phyloP scores from a whole-genome alignment of 2,113 vertebrate species.

The Hucho hucho region DNA sequence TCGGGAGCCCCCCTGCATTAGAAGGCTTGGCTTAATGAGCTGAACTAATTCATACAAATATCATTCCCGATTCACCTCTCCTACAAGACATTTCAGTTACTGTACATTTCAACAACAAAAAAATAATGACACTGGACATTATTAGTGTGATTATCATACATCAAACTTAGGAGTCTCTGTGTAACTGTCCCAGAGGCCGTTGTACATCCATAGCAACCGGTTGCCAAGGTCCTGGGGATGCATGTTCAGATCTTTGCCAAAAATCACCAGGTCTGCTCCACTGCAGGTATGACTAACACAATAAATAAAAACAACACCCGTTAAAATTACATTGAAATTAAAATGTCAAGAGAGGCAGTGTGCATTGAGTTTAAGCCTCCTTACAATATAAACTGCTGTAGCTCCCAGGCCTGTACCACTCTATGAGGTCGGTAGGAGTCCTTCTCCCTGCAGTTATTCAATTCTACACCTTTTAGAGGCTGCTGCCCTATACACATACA shows the following conservation, averaged over 20 bases:
- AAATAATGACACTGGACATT: too few species aligned
- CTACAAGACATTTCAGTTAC: background rate
- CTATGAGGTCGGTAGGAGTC: constrained; percentile 90
- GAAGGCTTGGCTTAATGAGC: too few species aligned
- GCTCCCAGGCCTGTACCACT: constrained; percentile 94
- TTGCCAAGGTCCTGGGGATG: constrained; percentile 88
- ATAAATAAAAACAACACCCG: background rate
- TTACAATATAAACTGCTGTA: constrained; percentile 93
- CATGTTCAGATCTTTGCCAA: constrained; percentile 94
- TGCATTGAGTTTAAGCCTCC: background rate
- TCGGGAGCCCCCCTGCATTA: too few species aligned
- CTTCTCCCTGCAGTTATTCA: constrained; percentile 72
- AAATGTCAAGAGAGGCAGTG: too few species aligned
- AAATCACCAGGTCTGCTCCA: constrained; percentile 82
- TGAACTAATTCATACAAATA: background rate
- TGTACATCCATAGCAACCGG: constrained; percentile 79
- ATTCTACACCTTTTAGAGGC: too few species aligned
- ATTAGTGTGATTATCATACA: constrained; percentile 62
- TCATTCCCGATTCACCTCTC: background rate
- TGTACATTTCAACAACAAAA: too few species aligned
- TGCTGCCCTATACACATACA: too few species aligned
- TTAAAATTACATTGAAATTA: too few species aligned
- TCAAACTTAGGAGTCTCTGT: constrained; percentile 77
- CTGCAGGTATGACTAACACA: constrained; percentile 83
- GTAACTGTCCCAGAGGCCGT: constrained; percentile 84